Base-by-base conservation (phyloP, 2,113 vertebrate species). In the Ceyx margarethae region DNA sequence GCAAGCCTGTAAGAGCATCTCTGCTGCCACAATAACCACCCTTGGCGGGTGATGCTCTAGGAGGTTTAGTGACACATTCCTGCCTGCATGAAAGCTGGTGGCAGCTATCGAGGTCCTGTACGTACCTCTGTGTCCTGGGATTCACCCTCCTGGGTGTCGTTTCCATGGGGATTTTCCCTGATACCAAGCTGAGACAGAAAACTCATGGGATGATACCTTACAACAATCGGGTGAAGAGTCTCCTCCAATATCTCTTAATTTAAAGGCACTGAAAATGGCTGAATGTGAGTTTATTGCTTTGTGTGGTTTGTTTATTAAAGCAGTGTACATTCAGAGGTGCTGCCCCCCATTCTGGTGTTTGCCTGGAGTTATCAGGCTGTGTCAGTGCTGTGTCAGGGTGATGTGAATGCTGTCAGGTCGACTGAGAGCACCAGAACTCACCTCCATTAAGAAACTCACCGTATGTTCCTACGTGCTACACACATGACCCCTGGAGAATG, bases 401-500 rank as follows among this genome's bases (percentile, higher is more conserved):
- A 37, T 37, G 37, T 37, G 37, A 37, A 37, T 37, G 37, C 37
- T 37, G 4, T 1, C 21, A 56, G 28, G 6, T 89, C 9, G 21
- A 2, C 26, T 18, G 54, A 6, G 74, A 23, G 5, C 4, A 14
- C 16, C 16, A 31, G n/a, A 9, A 4, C 28, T 66, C 35, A 7
- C 1, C 7, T 25, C 26, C 50, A 9, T 5, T 35, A 23, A 13
- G 46, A 42, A 91, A 56, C 29, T 37, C 53, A 7, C 42, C 4
- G 0, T 22, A 11, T 4, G 19, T 10, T 31, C 65, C 60, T 29
- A n/a, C 1, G 29, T 66, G n/a, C 31, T 31, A 3, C 22, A 2
- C 8, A 7, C 5, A 11, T 28, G 57, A 7, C 11, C 40, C n/a
- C 84, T 51, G 75, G 71, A n/a, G 84, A 46, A 64, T 0, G 1